Percentiles rank a stretch among this genome's conserved stretches.
Conservation (phyloP, 92 coral and sea anemone species). For the Paragorgia papillata region DNA sequence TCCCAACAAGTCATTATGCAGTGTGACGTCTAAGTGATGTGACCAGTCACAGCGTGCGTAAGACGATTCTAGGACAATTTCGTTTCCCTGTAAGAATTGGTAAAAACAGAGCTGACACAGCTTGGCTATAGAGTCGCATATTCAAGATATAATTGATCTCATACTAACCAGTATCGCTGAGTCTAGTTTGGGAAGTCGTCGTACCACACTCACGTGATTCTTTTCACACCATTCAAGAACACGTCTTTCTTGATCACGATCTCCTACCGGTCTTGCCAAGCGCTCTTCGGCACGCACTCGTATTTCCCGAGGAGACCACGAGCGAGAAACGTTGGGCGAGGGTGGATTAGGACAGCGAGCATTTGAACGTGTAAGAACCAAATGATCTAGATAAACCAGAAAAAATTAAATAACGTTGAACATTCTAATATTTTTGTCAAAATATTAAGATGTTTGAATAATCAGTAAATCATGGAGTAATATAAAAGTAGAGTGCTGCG, state of each 20-base stretch:
- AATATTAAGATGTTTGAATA: no score
- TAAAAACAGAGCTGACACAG: no score
- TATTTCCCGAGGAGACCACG: slow-evolving; percentile 51
- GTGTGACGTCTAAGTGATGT: no score
- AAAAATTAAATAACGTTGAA: background rate
- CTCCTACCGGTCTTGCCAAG: slow-evolving; percentile 1
- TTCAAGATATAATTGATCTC: no score
- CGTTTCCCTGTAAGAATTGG: no score
- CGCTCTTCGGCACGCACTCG: slow-evolving; percentile 40
- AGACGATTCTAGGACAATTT: no score
- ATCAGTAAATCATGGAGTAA: no score
- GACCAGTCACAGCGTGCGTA: no score
- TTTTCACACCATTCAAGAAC: slow-evolving; percentile 85
- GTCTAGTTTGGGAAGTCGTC: slow-evolving; percentile 77
- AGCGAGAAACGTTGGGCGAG: slow-evolving; percentile 43
- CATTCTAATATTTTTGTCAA: no score
- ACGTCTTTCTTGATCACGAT: slow-evolving; percentile 53
- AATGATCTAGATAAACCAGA: slow-evolving; percentile 1
- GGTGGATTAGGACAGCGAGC: slow-evolving; percentile 51
- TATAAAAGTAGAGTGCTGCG: no score
- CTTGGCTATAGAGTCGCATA: no score
- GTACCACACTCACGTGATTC: slow-evolving; percentile 66
- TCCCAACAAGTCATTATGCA: no score
- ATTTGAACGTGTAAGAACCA: slow-evolving; percentile 20
- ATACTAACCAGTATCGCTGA: slow-evolving; percentile 75